Conservation (phyloP, 35 echinoderm and acorn worm species). For the Heliocidaris erythrogramma region DNA sequence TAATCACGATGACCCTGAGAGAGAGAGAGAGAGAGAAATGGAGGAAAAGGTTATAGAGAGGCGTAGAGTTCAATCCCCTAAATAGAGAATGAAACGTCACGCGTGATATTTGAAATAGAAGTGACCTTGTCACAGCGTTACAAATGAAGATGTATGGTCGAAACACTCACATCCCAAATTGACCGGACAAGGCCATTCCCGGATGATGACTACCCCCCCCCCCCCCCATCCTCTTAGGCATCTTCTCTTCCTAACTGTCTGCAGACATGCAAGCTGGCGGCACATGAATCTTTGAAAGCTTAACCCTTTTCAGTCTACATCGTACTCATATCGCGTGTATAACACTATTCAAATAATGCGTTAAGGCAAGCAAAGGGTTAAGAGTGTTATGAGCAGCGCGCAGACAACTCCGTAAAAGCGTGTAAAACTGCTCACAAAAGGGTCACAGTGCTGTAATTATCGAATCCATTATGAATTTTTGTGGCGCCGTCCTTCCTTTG, state of each 20-base stretch:
- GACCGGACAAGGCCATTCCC: neutral
- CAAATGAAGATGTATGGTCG: neutral
- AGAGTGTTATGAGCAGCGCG: neutral
- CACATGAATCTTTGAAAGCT: neutral
- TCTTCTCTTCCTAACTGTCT: too few relatives aligned
- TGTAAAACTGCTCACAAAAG: neutral
- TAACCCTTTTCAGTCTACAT: neutral
- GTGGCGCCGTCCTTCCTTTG: neutral
- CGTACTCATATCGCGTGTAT: neutral
- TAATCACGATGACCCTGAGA: neutral
- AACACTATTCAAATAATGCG: neutral
- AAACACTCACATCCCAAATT: neutral
- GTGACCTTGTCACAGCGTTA: constrained; percentile 7
- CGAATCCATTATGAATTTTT: neutral
- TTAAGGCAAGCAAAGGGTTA: neutral
- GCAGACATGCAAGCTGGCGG: neutral
- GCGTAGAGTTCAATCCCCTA: neutral
- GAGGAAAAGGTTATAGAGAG: neutral
- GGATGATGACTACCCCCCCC: neutral
- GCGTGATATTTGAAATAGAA: neutral
- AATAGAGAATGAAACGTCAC: neutral
- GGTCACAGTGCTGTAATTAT: neutral
- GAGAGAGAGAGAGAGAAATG: neutral
- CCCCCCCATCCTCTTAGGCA: too few relatives aligned
- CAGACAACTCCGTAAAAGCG: neutral